phyloP scores from a whole-genome alignment of 2,888 invertebrate genomes.

The Parasteatoda lunata region DNA sequence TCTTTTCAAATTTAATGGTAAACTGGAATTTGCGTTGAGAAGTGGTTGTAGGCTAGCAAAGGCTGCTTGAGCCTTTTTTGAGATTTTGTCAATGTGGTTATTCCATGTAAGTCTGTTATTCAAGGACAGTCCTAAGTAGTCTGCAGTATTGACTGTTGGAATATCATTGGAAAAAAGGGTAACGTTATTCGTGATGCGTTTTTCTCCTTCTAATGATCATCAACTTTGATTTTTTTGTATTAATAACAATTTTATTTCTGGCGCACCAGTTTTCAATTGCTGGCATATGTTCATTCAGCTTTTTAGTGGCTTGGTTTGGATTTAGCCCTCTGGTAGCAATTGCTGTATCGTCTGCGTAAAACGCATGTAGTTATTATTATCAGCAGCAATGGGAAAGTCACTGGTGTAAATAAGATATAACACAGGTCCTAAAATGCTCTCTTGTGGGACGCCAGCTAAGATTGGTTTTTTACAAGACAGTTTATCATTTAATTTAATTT shows the following conservation, averaged over 20 bases:
- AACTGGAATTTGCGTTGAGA: not conserved
- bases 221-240: not conserved
- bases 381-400: not conserved
- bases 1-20: not conserved
- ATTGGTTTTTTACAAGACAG: no score
- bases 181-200: not conserved
- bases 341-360: not conserved
- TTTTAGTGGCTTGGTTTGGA: not conserved
- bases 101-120: not conserved
- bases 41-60: not conserved
- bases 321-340: not conserved
- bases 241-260: not conserved
- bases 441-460: no score
- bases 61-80: not conserved
- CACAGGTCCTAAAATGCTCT: not conserved
- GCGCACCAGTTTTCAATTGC: not conserved
- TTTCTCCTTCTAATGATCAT: not conserved
- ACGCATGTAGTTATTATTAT: not conserved
- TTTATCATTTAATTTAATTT: no score
- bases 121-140: not conserved
- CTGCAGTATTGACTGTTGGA: not conserved
- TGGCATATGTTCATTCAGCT: not conserved
- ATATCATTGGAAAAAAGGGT: not conserved
- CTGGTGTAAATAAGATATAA: not conserved
- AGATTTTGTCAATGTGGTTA: not conserved